Evolutionary conservation across 2,113 vertebrate species (phyloP), one percentile per base, ranked within the genome.

Genomic region (Recurvirostra avosetta): DNA sequence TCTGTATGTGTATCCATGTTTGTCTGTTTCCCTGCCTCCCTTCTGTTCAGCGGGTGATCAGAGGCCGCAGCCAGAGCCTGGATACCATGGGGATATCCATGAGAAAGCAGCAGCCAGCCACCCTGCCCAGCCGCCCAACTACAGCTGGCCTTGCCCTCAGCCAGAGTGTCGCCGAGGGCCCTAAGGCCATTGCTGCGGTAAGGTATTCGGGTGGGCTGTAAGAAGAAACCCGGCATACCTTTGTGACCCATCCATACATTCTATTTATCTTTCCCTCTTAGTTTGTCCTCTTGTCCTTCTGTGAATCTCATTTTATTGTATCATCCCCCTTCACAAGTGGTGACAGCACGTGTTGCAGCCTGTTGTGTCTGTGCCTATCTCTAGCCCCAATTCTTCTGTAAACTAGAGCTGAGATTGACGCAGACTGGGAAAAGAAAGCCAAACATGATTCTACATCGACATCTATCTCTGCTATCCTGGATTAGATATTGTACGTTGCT

Each of bases 31-130:
- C 97, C 90, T 97, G 91, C 94, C 91, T 96, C 72, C 96, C 92
- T 96, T 72, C 72, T 94, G 94, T 89, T 88, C 95, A 99, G 99
- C 98, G 99, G 92, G 99, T 99, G 94, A 99, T 99, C 86, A 96
- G 99, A 95, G 99, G 99, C 81, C 97, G 99, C 75, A 99, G 99
- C 95, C 98, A 99, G 96, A 99, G 99, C 34, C 98, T 99, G 95
- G 99, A 99, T 95, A 98, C 98, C 75, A 98, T 98, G 90, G 98
- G 98, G 17, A 97, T 97, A 95, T 94, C 97, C 92, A 92, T 97
- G 95, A 97, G 91, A 95, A 97, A 97, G 65, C 97, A 97, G 93
- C 95, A 96, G 85, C 88, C 94, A 59, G 86, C 95, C 85, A 91
- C 94, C 75, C 80, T 93, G 65, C 94, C 97, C 92, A 96, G 83